phyloP scores from a whole-genome alignment of 2,888 invertebrate species.

The Drosophila tripunctata region DNA sequence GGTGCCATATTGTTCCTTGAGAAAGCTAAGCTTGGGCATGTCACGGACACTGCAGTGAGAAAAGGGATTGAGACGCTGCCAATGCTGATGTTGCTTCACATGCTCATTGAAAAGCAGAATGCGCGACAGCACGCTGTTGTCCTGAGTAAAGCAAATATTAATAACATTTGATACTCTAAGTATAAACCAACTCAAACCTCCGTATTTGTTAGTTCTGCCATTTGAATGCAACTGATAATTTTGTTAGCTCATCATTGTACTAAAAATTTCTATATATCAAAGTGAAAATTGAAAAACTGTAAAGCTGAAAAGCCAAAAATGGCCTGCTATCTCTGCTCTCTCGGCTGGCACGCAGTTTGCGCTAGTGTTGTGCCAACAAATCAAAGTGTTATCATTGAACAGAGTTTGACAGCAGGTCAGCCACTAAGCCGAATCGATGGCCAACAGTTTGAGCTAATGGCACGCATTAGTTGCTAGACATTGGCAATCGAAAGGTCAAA shows the following conservation, averaged over 20 bases:
- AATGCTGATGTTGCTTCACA: slow-evolving; percentile 52
- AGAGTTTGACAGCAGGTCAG: slow-evolving; percentile 22
- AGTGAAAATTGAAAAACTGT: background rate
- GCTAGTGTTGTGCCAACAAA: slow-evolving; percentile 39
- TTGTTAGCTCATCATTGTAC: slow-evolving; percentile 8
- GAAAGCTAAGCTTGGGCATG: slow-evolving; percentile 45
- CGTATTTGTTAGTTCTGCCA: slow-evolving; percentile 18
- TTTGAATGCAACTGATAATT: slow-evolving; percentile 10
- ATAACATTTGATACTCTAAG: background rate
- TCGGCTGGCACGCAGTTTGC: slow-evolving; percentile 12
- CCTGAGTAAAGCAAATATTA: slow-evolving; percentile 9
- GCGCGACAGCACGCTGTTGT: slow-evolving; percentile 58
- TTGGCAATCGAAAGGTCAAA: slow-evolving; percentile 51
- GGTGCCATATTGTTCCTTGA: slow-evolving; percentile 52
- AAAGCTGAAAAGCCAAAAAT: background rate
- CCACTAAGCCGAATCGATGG: slow-evolving; percentile 37
- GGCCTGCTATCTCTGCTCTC: slow-evolving; percentile 36
- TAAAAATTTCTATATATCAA: slow-evolving; percentile 2
- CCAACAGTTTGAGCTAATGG: slow-evolving; percentile 30
- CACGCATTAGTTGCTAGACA: slow-evolving; percentile 24
- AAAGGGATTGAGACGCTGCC: slow-evolving; percentile 66
- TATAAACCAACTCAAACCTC: slow-evolving; percentile 13
- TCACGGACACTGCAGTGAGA: slow-evolving; percentile 56
- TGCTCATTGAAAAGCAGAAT: slow-evolving; percentile 57
- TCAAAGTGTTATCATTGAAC: slow-evolving; percentile 35